Base-by-base conservation (phyloP, 2,797 vertebrate genomes). In the Tympanoctomys barrerae region DNA sequence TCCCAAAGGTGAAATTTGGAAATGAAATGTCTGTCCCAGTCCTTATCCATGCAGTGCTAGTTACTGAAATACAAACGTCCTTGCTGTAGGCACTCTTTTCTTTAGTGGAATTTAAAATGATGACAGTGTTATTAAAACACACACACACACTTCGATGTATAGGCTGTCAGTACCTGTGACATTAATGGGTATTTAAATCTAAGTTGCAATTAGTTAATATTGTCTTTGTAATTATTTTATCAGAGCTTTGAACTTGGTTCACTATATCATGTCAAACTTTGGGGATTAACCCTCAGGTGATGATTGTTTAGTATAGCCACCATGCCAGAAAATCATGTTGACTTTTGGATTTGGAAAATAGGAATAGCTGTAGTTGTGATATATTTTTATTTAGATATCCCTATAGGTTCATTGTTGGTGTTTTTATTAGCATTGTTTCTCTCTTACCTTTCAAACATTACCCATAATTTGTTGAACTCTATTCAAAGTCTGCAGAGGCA, bases 381-480 rank as follows among this genome's bases (percentile, higher is more conserved):
- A 70, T 87, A 75, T 87, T 89, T 96, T 90, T 90, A 87, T 66
- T 71, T 88, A 93, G 94, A 68, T 87, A 75, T 87, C n/a, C 61
- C 78, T 94, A 73, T 96, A 46, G 49, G 78, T 83, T 19, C 24
- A 68, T 87, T 89, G 64, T 81, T 73, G 5, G 36, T 10, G 10
- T 7, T 46, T 75, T 75, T 96, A 94, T 84, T 16, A 96, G 19
- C 78, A 68, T 66, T 94, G 5, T 70, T 85, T 96, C 26, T 61
- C 93, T 87, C 87, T 97, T 96, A 59, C 66, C 31, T 92, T 87
- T 96, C 59, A 96, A 94, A 80, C 64, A 92, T 96, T 70, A 70
- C 57, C 70, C 19, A 33, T 90, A 96, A 95, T 97, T 98, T 97
- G 90, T 89, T 97, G 92, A 97, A 93, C 71, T 98, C 87, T 97